Evolutionary conservation across 2,113 vertebrate species (phyloP).

Genomic region (Monarcha castaneiventris): DNA sequence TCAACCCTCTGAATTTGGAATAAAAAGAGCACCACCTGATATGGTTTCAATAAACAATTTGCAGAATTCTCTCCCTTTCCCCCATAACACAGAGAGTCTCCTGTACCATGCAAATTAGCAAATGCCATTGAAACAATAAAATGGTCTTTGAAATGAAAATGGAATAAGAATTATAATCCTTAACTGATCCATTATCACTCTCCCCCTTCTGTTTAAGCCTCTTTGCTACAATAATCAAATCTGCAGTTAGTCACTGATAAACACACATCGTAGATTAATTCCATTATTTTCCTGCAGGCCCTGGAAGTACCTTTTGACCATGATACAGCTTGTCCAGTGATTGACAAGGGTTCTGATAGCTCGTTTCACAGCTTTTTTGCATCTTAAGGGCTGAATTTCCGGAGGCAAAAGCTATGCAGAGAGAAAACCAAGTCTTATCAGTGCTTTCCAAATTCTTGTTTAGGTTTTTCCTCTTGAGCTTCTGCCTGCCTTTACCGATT

Average conservation of each 20-base stretch:
- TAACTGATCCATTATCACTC: background rate
- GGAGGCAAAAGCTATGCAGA: constrained; percentile 16
- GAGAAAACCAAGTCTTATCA: constrained; percentile 42
- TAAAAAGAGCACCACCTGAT: background rate
- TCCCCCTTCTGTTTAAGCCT: constrained; percentile 18
- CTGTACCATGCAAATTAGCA: background rate
- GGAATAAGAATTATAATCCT: constrained; percentile 6
- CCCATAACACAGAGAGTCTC: background rate
- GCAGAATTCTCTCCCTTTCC: background rate
- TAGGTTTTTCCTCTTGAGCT: constrained; percentile 28
- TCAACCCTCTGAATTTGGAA: background rate
- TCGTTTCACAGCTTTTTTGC: constrained; percentile 23
- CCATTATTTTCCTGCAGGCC: constrained; percentile 34
- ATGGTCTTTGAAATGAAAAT: background rate
- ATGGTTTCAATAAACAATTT: background rate
- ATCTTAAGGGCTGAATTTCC: constrained; percentile 11
- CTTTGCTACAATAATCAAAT: background rate
- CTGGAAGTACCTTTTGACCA: constrained; percentile 26
- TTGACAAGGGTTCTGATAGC: constrained; percentile 42
- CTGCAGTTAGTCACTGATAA: background rate
- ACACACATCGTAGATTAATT: background rate
- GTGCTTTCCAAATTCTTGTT: constrained; percentile 44
- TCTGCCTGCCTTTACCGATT: constrained; percentile 46
- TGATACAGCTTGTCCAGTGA: constrained; percentile 26
- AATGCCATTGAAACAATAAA: background rate